These are phyloP conservation scores for Atrina japonica DNA, from an alignment of 2,888 invertebrate genomes.

Conservation along the genomic window DNA sequence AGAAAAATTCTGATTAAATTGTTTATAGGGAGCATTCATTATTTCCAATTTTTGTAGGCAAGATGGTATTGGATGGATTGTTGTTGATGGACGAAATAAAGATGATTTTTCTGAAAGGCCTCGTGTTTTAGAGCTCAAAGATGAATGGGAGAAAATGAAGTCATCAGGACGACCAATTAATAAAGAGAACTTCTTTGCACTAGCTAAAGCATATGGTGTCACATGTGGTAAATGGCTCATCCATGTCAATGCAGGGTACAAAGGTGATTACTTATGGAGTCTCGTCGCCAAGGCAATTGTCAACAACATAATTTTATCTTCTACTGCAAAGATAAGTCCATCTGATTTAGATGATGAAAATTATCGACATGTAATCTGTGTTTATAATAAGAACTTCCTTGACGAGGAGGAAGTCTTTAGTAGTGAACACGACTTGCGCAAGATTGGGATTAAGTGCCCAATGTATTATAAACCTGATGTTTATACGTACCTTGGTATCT, in stretches of 20 bases:
- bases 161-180: constrained; percentile 31
- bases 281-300: constrained; percentile 49
- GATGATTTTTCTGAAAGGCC: not conserved
- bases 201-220: constrained; percentile 47
- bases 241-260: constrained; percentile 49
- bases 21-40: no score
- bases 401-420: constrained; percentile 51
- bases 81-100: not conserved
- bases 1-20: no score
- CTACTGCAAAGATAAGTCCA: constrained; percentile 42
- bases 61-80: constrained; percentile 25
- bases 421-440: constrained; percentile 51
- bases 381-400: constrained; percentile 56
- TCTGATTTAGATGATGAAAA: not conserved
- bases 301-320: constrained; percentile 42
- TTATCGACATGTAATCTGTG: constrained; percentile 53
- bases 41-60: constrained; percentile 10
- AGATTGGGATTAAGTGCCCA: constrained; percentile 51
- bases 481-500: constrained; percentile 54
- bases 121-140: constrained; percentile 37
- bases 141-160: constrained; percentile 47
- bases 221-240: constrained; percentile 57
- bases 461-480: constrained; percentile 61
- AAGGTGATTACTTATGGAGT: constrained; percentile 57
- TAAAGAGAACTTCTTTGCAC: constrained; percentile 46